A percentile compares a stretch with the other conserved stretches of the same genome.
Conservation (phyloP, 2,888 invertebrate species). For the Acleris emargana region DNA sequence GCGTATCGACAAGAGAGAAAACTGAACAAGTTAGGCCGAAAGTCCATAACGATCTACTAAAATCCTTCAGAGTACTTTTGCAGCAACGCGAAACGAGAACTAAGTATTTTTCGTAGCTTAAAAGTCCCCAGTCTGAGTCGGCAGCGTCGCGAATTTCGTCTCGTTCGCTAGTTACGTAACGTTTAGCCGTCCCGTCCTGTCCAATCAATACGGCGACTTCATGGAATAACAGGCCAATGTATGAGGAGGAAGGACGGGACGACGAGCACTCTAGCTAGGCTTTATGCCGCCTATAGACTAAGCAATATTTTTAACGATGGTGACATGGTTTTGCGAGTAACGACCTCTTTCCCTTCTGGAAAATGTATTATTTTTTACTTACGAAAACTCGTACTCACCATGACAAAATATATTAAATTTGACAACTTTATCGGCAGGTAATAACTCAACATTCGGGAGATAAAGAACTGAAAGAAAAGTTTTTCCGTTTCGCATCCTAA, state of each 20-base stretch:
- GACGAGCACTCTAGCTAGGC: slow-evolving; percentile 41
- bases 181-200: slow-evolving; percentile 65
- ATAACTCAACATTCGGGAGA: too few species aligned
- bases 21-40: neutral
- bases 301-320: slow-evolving; percentile 13
- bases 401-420: neutral
- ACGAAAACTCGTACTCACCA: neutral
- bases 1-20: slow-evolving; percentile 7
- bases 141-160: slow-evolving; percentile 53
- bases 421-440: neutral
- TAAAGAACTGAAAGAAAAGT: neutral
- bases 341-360: slow-evolving; percentile 7
- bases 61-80: slow-evolving; percentile 6
- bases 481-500: slow-evolving; percentile 9
- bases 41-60: neutral
- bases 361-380: slow-evolving; percentile 1
- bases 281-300: slow-evolving; percentile 8
- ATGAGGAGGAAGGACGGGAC: slow-evolving; percentile 59
- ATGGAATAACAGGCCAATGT: slow-evolving; percentile 70
- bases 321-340: neutral
- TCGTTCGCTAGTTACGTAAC: slow-evolving; percentile 68
- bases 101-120: slow-evolving; percentile 13
- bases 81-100: neutral
- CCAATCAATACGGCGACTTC: slow-evolving; percentile 77
- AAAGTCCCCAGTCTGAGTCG: slow-evolving; percentile 59